phyloP scores from a whole-genome alignment of 2,113 vertebrate species.

The Passerina amoena region DNA sequence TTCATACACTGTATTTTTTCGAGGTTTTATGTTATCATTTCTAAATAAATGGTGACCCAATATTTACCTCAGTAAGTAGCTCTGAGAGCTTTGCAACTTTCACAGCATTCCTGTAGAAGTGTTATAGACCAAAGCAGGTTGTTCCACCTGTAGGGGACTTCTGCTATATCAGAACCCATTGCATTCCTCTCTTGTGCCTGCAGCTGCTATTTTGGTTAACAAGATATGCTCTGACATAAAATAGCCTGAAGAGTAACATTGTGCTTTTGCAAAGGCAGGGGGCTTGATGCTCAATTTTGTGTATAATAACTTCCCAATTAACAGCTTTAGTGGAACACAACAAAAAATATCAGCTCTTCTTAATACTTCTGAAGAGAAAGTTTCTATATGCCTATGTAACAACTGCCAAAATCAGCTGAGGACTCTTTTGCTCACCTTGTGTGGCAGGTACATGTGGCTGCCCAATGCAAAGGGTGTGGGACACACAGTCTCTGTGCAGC shows the following conservation, averaged over 20 bases:
- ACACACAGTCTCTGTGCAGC: no score
- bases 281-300: not conserved
- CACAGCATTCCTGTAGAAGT: not conserved
- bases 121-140: not conserved
- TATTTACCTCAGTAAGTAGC: not conserved
- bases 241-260: not conserved
- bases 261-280: not conserved
- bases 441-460: not conserved
- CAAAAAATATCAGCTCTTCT: not conserved
- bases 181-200: not conserved
- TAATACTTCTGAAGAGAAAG: not conserved
- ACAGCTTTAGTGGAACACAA: not conserved
- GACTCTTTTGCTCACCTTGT: not conserved
- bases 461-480: no score
- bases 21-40: not conserved
- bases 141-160: not conserved
- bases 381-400: not conserved
- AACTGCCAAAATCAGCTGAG: not conserved
- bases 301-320: not conserved
- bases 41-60: not conserved
- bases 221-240: not conserved
- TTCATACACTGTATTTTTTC: not conserved
- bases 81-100: not conserved
- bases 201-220: not conserved
- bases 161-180: not conserved